Base-by-base conservation (phyloP, 2,888 invertebrate genomes). In the Drosophila macrospina region DNA sequence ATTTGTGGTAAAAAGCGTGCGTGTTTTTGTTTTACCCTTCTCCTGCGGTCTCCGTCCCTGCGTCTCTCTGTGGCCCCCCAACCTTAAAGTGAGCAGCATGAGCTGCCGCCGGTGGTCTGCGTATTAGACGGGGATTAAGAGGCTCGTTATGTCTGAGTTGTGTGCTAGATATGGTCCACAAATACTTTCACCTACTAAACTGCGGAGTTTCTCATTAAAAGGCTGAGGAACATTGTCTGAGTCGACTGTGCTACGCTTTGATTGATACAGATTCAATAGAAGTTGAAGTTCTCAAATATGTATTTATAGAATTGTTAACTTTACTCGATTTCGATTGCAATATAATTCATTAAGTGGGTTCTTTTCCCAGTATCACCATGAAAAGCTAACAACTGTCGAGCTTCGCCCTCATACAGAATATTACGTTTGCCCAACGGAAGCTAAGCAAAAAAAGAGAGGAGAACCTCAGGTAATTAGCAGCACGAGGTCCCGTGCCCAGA, bases 1-100 rank as follows among this genome's bases (percentile, higher is more conserved):
- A 84, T 82, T 81, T 85, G 86, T 83, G 77, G 85, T 80, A 82
- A 84, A 85, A 84, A 80, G 80, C 83, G 85, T 80, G 80, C 78
- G 80, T 83, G 74, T 54, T 69, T 70, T 70, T 28, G 20, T 72
- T 77, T 70, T 70, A 57, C 69, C 55, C 73, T 62, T 57, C 60
- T 59, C 41, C 47, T 34, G 13, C 24, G 20, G 39, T 15, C 64
- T 36, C 39, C 8, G 47, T 30, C 47, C 41, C 20, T 20, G 2
- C 36, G 52, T 34, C 47, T 42, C 20, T 13, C 51, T 32, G 24
- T 42, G 13, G 5, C 0, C 32, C 11, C 44, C 8, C 15, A 1
- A 30, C 0, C 47, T 11, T 11, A 16, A 1, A 26, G 20, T 30
- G n/a, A 39, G 41, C 37, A 32, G 56, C 57, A 39, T 57, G 41